These are phyloP conservation scores for Diceros bicornis DNA, from an alignment of 2,797 vertebrate genomes.

Conservation along the genomic window DNA sequence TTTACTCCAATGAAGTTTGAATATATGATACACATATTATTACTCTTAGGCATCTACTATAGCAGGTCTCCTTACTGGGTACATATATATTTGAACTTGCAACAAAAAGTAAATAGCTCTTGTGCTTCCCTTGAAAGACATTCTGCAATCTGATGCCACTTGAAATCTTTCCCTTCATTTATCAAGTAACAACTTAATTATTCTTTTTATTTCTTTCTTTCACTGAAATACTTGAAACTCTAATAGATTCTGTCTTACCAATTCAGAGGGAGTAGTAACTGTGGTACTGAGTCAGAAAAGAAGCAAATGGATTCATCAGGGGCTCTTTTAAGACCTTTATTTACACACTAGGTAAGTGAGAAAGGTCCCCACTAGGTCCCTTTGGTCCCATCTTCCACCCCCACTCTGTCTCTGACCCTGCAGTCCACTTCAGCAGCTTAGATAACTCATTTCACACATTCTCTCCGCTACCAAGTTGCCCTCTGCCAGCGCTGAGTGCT, in stretches of 20 bases:
- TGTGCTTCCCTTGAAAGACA: not conserved
- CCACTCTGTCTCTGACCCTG: not conserved
- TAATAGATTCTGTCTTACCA: conserved; percentile 59
- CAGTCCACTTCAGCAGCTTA: not conserved
- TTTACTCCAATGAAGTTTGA: not conserved
- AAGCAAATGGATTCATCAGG: not conserved
- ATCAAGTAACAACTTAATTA: conserved; percentile 68
- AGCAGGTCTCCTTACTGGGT: not conserved
- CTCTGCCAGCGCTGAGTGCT: not conserved
- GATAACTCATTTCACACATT: not conserved
- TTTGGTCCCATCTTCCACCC: not conserved
- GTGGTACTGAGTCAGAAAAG: not conserved
- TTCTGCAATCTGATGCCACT: not conserved
- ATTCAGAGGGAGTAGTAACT: conserved; percentile 1
- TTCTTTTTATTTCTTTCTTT: conserved; percentile 28
- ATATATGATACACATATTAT: not conserved
- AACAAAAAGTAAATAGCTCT: conserved; percentile 27
- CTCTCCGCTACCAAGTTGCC: not conserved
- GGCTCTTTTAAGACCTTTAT: conserved; percentile 16
- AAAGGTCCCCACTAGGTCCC: not conserved
- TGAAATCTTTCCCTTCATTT: conserved; percentile 63
- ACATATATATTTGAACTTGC: not conserved
- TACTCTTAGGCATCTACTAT: not conserved
- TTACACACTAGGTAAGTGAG: not conserved
- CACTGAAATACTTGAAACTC: conserved; percentile 43